phyloP scores from a whole-genome alignment of 1,140 invertebrate species.

The Ips typographus region DNA sequence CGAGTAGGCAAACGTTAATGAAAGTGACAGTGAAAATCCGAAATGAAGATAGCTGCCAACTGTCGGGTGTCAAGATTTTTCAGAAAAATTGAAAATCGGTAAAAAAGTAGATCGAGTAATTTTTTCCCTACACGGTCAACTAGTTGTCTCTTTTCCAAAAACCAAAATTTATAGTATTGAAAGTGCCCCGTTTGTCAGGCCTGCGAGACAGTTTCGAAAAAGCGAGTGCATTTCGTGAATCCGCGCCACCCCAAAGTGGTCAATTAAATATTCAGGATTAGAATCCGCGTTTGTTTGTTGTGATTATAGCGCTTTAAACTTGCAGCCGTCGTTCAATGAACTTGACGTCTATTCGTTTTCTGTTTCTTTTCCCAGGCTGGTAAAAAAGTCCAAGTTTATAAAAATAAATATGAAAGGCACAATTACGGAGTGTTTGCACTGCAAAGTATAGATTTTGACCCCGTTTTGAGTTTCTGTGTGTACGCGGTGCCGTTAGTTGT shows the following conservation, averaged over 20 bases:
- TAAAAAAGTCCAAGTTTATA: conserved; percentile 51
- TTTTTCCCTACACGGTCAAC: conserved; percentile 16
- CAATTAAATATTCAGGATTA: conserved; percentile 14
- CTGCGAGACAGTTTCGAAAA: neutral
- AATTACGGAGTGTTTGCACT: conserved; percentile 43
- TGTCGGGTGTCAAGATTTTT: neutral
- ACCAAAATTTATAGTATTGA: too few relatives aligned
- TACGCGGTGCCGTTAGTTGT: conserved; percentile 46
- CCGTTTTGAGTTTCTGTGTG: conserved; percentile 48
- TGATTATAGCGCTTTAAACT: conserved; percentile 4
- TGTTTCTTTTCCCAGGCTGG: conserved; percentile 48
- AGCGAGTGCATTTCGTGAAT: conserved; percentile 3
- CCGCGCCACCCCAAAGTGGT: neutral
- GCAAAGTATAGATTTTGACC: conserved; percentile 49
- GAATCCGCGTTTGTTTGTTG: conserved; percentile 24
- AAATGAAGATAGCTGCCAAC: too few relatives aligned
- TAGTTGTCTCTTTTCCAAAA: conserved; percentile 20
- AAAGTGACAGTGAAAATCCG: too few relatives aligned
- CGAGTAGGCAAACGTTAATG: neutral
- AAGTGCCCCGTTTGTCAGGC: too few relatives aligned
- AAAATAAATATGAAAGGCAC: conserved; percentile 52
- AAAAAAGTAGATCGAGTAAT: conserved; percentile 15
- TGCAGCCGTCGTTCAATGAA: conserved; percentile 17
- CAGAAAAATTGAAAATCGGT: conserved; percentile 16
- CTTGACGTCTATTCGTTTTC: conserved; percentile 41